Evolutionary conservation across 2,797 vertebrate genomes (phyloP).

Genomic region (Erethizon dorsatum): DNA sequence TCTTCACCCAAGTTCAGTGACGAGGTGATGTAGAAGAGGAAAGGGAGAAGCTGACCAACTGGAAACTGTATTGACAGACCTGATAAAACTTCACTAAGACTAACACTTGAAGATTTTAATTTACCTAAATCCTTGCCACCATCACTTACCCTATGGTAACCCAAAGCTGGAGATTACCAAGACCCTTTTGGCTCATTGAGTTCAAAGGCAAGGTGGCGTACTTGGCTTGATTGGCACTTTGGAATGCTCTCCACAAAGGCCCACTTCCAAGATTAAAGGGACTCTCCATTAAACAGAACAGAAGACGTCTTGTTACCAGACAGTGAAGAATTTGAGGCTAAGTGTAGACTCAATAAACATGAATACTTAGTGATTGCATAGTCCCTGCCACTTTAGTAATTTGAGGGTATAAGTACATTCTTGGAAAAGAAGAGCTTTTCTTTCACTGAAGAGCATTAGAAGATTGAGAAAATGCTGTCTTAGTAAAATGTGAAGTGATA

Average conservation of each 20-base stretch:
- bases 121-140: background rate
- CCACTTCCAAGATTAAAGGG: conserved; percentile 78
- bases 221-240: conserved; percentile 79
- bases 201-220: conserved; percentile 80
- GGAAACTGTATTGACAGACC: background rate
- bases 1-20: background rate
- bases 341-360: conserved; percentile 76
- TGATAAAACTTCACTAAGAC: conserved; percentile 5
- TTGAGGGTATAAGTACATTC: conserved; percentile 69
- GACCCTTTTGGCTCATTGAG: conserved; percentile 64
- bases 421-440: conserved; percentile 71
- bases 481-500: conserved; percentile 70
- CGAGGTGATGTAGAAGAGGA: conserved; percentile 18
- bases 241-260: conserved; percentile 72
- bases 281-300: conserved; percentile 69
- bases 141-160: conserved; percentile 55
- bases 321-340: conserved; percentile 71
- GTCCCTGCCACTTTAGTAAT: conserved; percentile 53
- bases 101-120: conserved; percentile 50
- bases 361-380: conserved; percentile 64
- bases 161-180: conserved; percentile 27
- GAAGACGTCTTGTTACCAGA: conserved; percentile 77
- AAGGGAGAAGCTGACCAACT: background rate
- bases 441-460: conserved; percentile 69
- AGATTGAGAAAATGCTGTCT: conserved; percentile 68